Base-by-base conservation (phyloP, 2,888 invertebrate genomes). In the Eupsilia transversa region DNA sequence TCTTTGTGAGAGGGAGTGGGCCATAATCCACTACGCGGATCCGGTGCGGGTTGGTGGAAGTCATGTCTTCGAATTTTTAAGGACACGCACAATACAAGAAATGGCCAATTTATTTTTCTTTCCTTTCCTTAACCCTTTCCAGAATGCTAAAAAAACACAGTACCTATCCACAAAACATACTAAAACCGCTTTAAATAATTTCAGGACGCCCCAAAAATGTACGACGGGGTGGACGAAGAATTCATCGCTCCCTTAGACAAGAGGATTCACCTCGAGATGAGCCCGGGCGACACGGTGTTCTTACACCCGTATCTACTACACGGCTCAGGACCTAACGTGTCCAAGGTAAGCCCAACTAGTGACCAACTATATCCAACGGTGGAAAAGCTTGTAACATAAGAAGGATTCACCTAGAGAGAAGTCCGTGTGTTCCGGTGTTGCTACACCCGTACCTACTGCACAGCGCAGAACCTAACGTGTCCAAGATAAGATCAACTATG, bases 281-380 rank as follows among this genome's bases (percentile, higher is more conserved):
- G 97, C 68, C 97, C 98, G 17, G 99, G 99, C 0, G 99, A 99
- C 92, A 98, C 98, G 0, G 98, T 98, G 20, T 98, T 99, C 95
- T 98, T 99, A 92, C 98, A 99, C 94, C 98, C 99, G 0, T 91
- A 98, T n/a, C 93, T 99, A 17, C 96, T 99, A 52, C 99, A 99
- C 91, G 99, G 99, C 6, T 98, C 98, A 0, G 98, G 98, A 27
- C 97, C 97, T 46, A 99, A 99, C 92, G 94, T 94, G 57, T 97
- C 98, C 0, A 96, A 97, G 89, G 98, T 97, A 89, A 33, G 30
- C 27, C 12, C n/a, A 52, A 49, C 49, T 46, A 46, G 5, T 43
- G n/a, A n/a, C n/a, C n/a, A n/a, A n/a, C n/a, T 9, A 49, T n/a
- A 10, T n/a, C 49, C 49, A n/a, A 52, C 49, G 1, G 9, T 52